Evolutionary conservation across 2,797 vertebrate genomes (phyloP).

Genomic region (Poecile montanus): DNA sequence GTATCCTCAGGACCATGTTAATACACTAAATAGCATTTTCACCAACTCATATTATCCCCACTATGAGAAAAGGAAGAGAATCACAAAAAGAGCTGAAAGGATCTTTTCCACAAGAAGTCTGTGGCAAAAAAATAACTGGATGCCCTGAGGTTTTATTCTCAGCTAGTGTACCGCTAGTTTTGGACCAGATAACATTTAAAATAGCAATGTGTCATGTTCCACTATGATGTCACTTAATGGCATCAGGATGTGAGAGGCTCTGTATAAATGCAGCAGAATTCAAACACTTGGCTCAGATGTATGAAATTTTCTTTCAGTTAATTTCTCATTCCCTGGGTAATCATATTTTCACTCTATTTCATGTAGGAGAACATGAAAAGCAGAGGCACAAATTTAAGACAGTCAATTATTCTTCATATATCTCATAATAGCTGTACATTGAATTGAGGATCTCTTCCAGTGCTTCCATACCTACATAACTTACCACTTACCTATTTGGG

Average conservation of each 20-base stretch:
- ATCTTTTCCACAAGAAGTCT: background rate
- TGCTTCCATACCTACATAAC: background rate
- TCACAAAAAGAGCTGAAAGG: background rate
- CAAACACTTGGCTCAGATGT: background rate
- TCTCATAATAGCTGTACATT: background rate
- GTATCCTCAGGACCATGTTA: background rate
- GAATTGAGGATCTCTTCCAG: background rate
- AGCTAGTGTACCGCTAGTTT: background rate
- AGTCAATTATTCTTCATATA: background rate
- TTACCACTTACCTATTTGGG: background rate
- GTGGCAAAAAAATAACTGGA: background rate
- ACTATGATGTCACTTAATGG: background rate
- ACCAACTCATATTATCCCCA: background rate
- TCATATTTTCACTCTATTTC: background rate
- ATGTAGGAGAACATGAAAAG: background rate
- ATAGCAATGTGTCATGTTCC: background rate
- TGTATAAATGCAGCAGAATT: background rate
- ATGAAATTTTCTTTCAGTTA: background rate
- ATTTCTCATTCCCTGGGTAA: background rate
- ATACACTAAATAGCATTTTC: background rate
- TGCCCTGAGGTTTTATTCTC: background rate
- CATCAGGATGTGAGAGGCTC: background rate
- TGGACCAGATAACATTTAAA: background rate
- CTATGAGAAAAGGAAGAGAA: background rate
- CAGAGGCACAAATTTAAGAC: background rate